A percentile compares a stretch with the other conserved stretches of the same genome.
Evolutionary conservation across 2,113 vertebrate genomes (phyloP).

Genomic region (Bubo scandiacus): DNA sequence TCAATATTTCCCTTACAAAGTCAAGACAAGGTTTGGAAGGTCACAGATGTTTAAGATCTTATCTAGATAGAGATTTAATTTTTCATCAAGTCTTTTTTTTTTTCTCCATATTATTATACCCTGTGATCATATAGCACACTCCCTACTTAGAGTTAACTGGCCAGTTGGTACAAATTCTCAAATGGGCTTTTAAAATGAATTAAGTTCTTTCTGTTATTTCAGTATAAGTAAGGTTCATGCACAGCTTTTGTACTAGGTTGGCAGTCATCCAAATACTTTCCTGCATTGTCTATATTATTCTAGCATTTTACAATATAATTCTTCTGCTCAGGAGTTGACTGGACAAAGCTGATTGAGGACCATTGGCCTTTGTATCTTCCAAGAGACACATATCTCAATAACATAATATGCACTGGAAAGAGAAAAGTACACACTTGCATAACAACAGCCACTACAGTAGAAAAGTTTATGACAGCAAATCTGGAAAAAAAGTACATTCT

Average conservation of each 20-base stretch:
- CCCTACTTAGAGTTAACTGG: not conserved
- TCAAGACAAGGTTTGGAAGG: not conserved
- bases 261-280: not conserved
- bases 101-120: not conserved
- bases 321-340: not conserved
- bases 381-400: not conserved
- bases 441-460: not conserved
- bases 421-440: not conserved
- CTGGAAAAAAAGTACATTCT: not conserved
- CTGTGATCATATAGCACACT: not conserved
- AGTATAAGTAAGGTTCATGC: not conserved
- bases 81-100: not conserved
- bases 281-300: not conserved
- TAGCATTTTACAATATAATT: not conserved
- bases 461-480: not conserved
- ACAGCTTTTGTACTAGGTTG: not conserved
- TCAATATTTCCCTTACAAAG: not conserved
- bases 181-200: not conserved
- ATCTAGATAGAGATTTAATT: not conserved
- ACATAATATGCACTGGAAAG: not conserved
- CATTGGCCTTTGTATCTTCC: not conserved
- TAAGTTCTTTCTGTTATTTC: not conserved
- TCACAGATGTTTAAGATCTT: not conserved
- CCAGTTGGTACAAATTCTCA: not conserved
- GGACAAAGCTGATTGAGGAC: not conserved